These are phyloP conservation scores for Griposia aprilina DNA, from an alignment of 2,888 invertebrate species.

Conservation along the genomic window DNA sequence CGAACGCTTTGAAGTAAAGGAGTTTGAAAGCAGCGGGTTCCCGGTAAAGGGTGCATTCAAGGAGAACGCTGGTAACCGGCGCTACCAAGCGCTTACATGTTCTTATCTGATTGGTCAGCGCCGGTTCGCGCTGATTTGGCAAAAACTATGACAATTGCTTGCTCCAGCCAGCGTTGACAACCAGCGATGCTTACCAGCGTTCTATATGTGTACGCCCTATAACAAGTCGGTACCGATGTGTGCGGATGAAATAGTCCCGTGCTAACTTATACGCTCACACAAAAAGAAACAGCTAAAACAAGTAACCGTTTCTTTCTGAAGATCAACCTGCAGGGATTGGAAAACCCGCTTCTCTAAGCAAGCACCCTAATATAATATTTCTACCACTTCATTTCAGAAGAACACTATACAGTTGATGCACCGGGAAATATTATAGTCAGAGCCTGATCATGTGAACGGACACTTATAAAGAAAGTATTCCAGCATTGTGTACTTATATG, in stretches of 20 bases:
- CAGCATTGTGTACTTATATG: conserved; percentile 26
- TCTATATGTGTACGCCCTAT: neutral
- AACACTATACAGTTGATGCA: neutral
- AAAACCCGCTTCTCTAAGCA: neutral
- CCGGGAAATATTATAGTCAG: neutral
- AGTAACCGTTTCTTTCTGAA: neutral
- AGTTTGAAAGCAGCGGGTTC: neutral
- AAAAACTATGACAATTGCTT: neutral
- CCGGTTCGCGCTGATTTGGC: neutral
- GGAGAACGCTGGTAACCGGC: too few species aligned
- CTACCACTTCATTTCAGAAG: neutral
- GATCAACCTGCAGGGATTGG: neutral
- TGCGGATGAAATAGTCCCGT: neutral
- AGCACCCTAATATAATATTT: neutral
- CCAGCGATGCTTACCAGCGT: neutral
- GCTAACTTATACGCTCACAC: neutral
- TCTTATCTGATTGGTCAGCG: neutral
- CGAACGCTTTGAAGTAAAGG: too few species aligned
- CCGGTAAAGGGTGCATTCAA: neutral
- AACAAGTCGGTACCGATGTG: neutral
- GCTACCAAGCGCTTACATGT: neutral
- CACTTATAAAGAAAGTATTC: conserved; percentile 55
- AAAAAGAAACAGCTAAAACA: neutral
- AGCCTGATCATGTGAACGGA: conserved; percentile 14
- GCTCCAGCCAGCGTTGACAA: neutral